phyloP scores from a whole-genome alignment of 2,888 invertebrate genomes.

The Epiblema foenella region DNA sequence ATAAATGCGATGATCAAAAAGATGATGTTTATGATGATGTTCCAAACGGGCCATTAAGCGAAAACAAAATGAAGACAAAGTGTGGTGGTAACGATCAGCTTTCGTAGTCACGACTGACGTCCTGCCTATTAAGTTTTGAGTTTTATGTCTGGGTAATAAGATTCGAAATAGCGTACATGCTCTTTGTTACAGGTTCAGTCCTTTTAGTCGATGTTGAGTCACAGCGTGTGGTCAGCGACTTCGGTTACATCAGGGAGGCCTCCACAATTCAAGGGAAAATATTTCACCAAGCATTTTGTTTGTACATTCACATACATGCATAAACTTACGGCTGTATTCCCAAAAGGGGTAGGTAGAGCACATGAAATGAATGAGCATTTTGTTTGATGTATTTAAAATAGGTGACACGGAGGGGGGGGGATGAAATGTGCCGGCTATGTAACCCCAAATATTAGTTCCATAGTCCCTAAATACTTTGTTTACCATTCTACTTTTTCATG shows the following conservation, averaged over 20 bases:
- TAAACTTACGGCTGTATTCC: too few relatives aligned
- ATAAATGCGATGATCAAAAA: slow-evolving; percentile 3
- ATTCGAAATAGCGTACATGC: background rate
- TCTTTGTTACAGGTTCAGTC: slow-evolving; percentile 42
- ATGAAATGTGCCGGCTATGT: too few relatives aligned
- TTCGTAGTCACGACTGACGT: slow-evolving; percentile 21
- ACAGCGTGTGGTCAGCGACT: slow-evolving; percentile 32
- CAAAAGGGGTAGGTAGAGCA: too few relatives aligned
- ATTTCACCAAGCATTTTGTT: background rate
- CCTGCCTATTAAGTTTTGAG: background rate
- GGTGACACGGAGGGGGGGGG: background rate
- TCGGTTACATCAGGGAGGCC: slow-evolving; percentile 31
- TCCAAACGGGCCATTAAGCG: slow-evolving; percentile 31
- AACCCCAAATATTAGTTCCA: too few relatives aligned
- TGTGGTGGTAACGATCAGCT: slow-evolving; percentile 28
- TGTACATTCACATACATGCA: too few relatives aligned
- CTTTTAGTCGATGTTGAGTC: slow-evolving; percentile 37
- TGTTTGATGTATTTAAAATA: background rate
- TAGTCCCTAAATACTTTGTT: too few relatives aligned
- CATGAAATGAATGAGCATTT: too few relatives aligned
- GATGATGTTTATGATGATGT: slow-evolving; percentile 23
- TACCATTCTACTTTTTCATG: too few relatives aligned
- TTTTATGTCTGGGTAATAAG: background rate
- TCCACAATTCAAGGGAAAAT: background rate
- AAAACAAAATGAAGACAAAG: slow-evolving; percentile 38